Evolutionary conservation across 2,888 invertebrate genomes (phyloP).

Genomic region (Leucoma salicis): DNA sequence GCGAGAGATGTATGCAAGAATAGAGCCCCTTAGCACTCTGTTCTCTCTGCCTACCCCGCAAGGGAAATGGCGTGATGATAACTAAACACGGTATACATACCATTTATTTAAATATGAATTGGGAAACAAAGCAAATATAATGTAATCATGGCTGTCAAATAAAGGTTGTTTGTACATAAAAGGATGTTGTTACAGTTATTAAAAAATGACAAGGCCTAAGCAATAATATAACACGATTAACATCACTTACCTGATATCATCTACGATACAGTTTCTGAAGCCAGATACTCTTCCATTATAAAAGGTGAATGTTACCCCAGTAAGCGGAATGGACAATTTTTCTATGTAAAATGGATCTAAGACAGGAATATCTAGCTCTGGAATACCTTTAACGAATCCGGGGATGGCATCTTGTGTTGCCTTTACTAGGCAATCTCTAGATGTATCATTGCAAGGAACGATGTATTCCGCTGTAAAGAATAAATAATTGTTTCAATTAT

Average conservation of each 20-base stretch:
- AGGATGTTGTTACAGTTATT: background rate
- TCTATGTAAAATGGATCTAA: constrained; percentile 71
- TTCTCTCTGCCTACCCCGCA: no score
- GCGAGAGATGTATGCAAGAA: no score
- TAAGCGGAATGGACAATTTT: constrained; percentile 58
- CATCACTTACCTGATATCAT: constrained; percentile 64
- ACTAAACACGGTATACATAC: no score
- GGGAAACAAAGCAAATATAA: no score
- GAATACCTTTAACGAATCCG: constrained; percentile 65
- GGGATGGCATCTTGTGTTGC: constrained; percentile 66
- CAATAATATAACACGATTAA: background rate
- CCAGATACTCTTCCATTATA: constrained; percentile 67
- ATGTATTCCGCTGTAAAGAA: constrained; percentile 62
- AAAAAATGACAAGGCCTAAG: background rate
- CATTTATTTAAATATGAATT: no score
- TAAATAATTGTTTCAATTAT: no score
- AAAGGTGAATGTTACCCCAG: constrained; percentile 65
- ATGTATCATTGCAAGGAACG: constrained; percentile 61
- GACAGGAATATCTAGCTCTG: constrained; percentile 48
- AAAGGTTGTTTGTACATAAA: no score
- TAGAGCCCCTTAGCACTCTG: no score
- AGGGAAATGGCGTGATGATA: no score
- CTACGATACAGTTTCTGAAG: constrained; percentile 64
- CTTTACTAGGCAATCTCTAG: constrained; percentile 54
- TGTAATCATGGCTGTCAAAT: no score